Base-by-base conservation (phyloP, 2,113 vertebrate genomes). In the Nothocercus julius region DNA sequence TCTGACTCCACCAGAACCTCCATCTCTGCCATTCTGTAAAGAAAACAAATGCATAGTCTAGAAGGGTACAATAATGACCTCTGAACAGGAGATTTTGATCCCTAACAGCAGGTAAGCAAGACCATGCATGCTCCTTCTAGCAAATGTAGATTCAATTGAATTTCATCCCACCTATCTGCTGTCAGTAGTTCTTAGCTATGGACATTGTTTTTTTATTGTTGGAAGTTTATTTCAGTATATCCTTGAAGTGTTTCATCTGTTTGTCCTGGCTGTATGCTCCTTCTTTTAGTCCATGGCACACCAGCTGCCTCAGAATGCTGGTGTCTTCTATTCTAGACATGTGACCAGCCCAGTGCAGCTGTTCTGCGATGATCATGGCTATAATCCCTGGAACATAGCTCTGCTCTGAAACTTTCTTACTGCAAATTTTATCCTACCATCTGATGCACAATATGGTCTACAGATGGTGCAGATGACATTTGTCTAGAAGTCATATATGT, bases 401-500 rank as follows among this genome's bases (percentile, higher is more conserved):
- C 56, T 79, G 38, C 77, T 94, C 77, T 93, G 61, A 90, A 96
- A 92, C 77, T 95, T 95, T 90, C 79, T 92, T 92, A 87, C 47
- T 90, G 91, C 82, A 90, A 87, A 90, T 93, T 90, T 90, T 84
- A 90, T 96, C 92, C 83, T 92, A 44, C 94, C 96, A 94, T 95
- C 92, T 95, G 95, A 97, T 90, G 77, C 89, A 92, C 96, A 97
- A 94, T 96, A 94, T 97, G 88, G 83, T 94, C 69, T 77, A 92
- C 96, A 97, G 92, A 95, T 97, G 96, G 96, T 93, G 66, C 61
- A 93, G 92, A 95, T 95, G 91, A 97, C 95, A 95, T 94, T 96
- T 97, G 83, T 96, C 91, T 96, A 82, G 51, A 62, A 95, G 92
- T 96, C 92, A 81, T 95, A 62, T 78, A 83, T 93, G 83, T 96